These are phyloP conservation scores for Dendrophyllia cribrosa DNA, from an alignment of 64 coral and sea anemone species.

Conservation along the genomic window DNA sequence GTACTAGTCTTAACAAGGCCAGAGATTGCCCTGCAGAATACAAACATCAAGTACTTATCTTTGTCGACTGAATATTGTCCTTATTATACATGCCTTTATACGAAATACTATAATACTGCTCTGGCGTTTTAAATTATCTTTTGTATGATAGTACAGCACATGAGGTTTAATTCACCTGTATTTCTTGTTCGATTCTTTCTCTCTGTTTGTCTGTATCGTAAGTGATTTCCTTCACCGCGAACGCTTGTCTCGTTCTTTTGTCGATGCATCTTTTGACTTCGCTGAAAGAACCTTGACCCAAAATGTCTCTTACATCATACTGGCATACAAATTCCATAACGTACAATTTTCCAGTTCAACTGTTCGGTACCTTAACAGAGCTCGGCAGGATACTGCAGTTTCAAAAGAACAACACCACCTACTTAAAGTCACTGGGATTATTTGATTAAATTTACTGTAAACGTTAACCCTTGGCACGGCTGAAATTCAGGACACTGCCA, in stretches of 20 bases:
- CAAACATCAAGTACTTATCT: neutral
- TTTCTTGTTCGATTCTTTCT: slow-evolving; percentile 51
- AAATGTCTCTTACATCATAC: slow-evolving; percentile 79
- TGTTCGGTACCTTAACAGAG: neutral
- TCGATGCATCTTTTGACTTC: slow-evolving; percentile 83
- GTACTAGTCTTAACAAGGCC: neutral
- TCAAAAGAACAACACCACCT: neutral
- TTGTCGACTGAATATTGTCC: too few species aligned
- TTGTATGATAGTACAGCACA: too few species aligned
- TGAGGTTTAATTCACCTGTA: slow-evolving; percentile 24
- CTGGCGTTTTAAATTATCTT: too few species aligned
- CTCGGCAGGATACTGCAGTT: neutral
- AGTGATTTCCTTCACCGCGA: slow-evolving; percentile 63
- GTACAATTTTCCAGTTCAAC: neutral
- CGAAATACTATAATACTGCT: too few species aligned
- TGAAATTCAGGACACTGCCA: neutral
- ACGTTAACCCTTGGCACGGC: neutral
- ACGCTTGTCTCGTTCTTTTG: slow-evolving; percentile 67
- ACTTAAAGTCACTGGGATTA: too few species aligned
- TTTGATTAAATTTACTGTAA: too few species aligned
- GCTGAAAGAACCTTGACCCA: slow-evolving; percentile 68
- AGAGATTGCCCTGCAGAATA: too few species aligned
- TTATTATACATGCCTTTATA: too few species aligned
- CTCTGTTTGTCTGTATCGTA: slow-evolving; percentile 52
- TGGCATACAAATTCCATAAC: slow-evolving; percentile 80